Evolutionary conservation across 2,113 vertebrate species (phyloP), one percentile per base, ranked within the genome.

Genomic region (Callospermophilus lateralis): DNA sequence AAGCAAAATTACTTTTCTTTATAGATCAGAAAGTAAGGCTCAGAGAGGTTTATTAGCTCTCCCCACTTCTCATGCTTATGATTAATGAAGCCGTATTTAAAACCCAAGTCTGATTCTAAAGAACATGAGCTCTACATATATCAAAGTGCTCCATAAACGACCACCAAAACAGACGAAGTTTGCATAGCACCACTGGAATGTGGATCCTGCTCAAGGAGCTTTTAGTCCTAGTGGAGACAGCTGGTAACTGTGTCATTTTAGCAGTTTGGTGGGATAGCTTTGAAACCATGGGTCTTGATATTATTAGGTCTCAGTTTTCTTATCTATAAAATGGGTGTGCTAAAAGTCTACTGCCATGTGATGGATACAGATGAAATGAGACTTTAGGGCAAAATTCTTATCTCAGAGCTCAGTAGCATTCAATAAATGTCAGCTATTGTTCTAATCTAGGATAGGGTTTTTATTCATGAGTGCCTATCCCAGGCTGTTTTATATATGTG

Each of bases 101-200:
- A 90, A 74, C 15, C 8, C 77, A 90, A 70, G 22, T 76, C 84
- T 93, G 65, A n/a, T 32, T 74, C n/a, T 65, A 65, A 73, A 93
- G 34, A 65, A 39, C 16, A 2, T 51, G 32, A 79, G 39, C 22
- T 84, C 74, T 42, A n/a, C 42, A 4, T 76, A 12, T 58, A 37
- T 13, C 20, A 26, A 86, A 51, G 34, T 39, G 37, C 51, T 80
- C 77, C 67, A 48, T 8, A 32, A 48, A 48, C 5, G 1, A 37
- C 63, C 30, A 7, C 45, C 3, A 32, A 70, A 72, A 79, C 39
- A 68, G 4, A 30, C 0, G 12, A 24, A 19, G 61, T 34, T 17
- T 79, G 20, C 30, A 48, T 1, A 42, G n/a, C 2, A 3, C 28
- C 22, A 10, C 19, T 22, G 51, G 74, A n/a, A 22, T 48, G 61